Percentiles rank a stretch among this genome's conserved stretches.
phyloP scores from a whole-genome alignment of 64 coral and sea anemone genomes.

The Trachythela sp. region DNA sequence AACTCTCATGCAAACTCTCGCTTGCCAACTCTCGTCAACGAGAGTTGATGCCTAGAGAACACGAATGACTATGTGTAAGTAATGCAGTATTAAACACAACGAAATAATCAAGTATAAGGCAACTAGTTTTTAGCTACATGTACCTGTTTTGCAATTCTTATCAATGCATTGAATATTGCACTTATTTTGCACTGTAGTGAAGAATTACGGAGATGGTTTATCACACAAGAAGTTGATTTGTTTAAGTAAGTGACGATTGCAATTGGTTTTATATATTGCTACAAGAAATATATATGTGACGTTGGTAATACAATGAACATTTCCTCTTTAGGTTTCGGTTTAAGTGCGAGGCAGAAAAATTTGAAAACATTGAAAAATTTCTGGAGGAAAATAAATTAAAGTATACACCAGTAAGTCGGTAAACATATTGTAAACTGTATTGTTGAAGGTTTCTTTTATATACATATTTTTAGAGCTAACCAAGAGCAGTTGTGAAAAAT shows the following conservation, averaged over 20 bases:
- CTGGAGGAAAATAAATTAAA: slow-evolving; percentile 41
- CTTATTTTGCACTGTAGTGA: slow-evolving; percentile 43
- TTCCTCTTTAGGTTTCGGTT: slow-evolving; percentile 49
- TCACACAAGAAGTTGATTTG: slow-evolving; percentile 81
- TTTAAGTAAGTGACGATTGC: slow-evolving; percentile 53
- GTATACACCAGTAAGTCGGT: slow-evolving; percentile 39
- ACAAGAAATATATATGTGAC: background rate
- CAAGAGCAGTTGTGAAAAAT: too few relatives aligned
- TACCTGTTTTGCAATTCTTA: too few relatives aligned
- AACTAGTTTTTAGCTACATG: too few relatives aligned
- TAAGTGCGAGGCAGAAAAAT: background rate
- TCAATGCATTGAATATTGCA: too few relatives aligned
- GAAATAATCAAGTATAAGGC: too few relatives aligned
- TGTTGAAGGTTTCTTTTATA: background rate
- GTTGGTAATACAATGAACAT: background rate
- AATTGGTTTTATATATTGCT: background rate
- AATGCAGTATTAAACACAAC: too few relatives aligned
- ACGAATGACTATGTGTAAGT: too few relatives aligned
- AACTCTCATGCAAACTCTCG: too few relatives aligned
- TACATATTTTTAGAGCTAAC: background rate
- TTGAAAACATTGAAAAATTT: slow-evolving; percentile 35
- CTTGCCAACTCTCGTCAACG: too few relatives aligned
- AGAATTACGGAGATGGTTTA: slow-evolving; percentile 85
- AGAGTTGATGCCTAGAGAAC: too few relatives aligned
- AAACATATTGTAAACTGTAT: background rate